A percentile compares a stretch with the other conserved stretches of the same genome.
These are phyloP conservation scores for Cottus gobio DNA, from an alignment of 2,113 vertebrate species.

Conservation along the genomic window DNA sequence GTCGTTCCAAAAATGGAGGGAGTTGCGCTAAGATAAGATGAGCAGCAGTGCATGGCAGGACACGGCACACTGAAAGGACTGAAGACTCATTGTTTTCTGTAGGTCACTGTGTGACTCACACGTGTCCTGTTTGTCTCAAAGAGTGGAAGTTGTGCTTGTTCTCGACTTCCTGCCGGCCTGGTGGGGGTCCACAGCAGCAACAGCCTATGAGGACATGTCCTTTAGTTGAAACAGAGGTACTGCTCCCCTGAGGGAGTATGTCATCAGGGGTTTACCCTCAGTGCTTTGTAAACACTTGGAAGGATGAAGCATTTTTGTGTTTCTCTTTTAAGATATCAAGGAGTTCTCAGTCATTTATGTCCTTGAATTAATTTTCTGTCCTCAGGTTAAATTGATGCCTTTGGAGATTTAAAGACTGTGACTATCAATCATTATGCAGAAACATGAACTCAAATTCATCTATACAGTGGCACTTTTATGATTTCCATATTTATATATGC, in stretches of 20 bases:
- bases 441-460: not conserved
- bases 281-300: conserved; percentile 68
- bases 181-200: conserved; percentile 52
- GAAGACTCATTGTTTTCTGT: conserved; percentile 56
- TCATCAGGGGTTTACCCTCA: conserved; percentile 54
- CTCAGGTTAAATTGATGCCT: not conserved
- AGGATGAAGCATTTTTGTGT: conserved; percentile 70
- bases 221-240: conserved; percentile 60
- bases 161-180: conserved; percentile 67
- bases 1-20: not conserved
- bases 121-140: conserved; percentile 77
- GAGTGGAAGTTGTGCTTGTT: conserved; percentile 75
- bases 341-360: conserved; percentile 10
- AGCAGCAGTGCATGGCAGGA: conserved; percentile 12
- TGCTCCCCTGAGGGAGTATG: conserved; percentile 49
- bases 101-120: conserved; percentile 35
- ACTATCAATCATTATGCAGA: conserved; percentile 1
- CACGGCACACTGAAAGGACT: not conserved
- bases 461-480: not conserved
- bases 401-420: not conserved
- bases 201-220: conserved; percentile 69
- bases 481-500: not conserved
- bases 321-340: conserved; percentile 45
- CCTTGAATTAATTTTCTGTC: conserved; percentile 19
- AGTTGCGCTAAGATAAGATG: conserved; percentile 23